Percentiles rank a stretch among this genome's conserved stretches.
Conservation (phyloP, 2,113 vertebrate genomes). For the Macaca fascicularis region DNA sequence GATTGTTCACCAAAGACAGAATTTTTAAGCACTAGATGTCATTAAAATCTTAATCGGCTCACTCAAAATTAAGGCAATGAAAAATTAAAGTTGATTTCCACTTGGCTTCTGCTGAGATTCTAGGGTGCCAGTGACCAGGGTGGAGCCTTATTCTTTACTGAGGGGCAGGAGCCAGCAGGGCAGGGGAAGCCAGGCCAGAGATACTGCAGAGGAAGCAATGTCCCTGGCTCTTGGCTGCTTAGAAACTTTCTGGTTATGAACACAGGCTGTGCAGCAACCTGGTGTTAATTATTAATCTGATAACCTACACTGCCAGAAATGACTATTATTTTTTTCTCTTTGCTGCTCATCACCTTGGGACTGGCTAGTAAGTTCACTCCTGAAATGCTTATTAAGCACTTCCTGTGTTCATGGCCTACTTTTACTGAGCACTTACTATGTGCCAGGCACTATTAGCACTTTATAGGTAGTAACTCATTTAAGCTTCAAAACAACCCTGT, state of each 20-base stretch:
- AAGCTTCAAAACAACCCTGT: background rate
- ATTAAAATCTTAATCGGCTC: constrained; percentile 90
- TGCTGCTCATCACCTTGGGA: background rate
- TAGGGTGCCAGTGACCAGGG: constrained; percentile 74
- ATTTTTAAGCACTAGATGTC: constrained; percentile 89
- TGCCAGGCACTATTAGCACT: background rate
- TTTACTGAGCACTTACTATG: background rate
- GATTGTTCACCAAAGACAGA: constrained; percentile 90
- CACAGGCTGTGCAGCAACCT: background rate
- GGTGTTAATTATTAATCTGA: background rate
- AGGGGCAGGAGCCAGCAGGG: background rate
- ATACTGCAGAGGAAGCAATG: background rate
- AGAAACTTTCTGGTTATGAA: background rate
- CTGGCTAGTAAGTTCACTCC: background rate
- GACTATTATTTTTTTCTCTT: background rate
- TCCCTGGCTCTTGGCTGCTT: background rate
- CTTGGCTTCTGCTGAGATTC: constrained; percentile 81
- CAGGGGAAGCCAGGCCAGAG: background rate
- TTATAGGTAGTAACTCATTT: background rate
- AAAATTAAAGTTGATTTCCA: constrained; percentile 89
- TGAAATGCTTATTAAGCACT: background rate
- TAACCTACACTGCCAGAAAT: background rate
- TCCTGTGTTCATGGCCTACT: background rate
- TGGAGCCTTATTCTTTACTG: background rate
- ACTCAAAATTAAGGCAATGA: constrained; percentile 93